Conservation (phyloP, 1,140 invertebrate species). For the Lasioglossum baleicum region DNA sequence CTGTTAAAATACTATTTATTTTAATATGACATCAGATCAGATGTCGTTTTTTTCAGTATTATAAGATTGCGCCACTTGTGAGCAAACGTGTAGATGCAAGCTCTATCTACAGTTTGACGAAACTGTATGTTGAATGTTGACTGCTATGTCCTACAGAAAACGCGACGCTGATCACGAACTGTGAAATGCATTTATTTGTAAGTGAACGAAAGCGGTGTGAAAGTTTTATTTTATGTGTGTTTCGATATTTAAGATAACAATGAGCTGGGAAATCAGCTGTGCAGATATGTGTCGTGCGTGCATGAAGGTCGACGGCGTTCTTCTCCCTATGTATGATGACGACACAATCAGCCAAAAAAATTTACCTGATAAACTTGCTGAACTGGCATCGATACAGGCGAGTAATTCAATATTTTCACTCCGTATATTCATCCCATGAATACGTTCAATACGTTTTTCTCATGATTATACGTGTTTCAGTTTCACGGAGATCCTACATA, state of each 20-base stretch:
- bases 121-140: conserved; percentile 9
- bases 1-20: too few relatives aligned
- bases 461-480: not conserved
- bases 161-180: conserved; percentile 37
- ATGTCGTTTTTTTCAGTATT: not conserved
- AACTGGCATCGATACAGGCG: conserved; percentile 73
- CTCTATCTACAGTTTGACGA: conserved; percentile 15
- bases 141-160: conserved; percentile 10
- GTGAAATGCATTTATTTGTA: conserved; percentile 41
- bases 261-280: conserved; percentile 71
- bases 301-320: conserved; percentile 71
- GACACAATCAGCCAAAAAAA: conserved; percentile 63
- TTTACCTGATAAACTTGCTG: conserved; percentile 71
- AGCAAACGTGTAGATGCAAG: not conserved
- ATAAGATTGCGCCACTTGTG: not conserved
- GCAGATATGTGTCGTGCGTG: conserved; percentile 75
- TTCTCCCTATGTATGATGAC: conserved; percentile 73
- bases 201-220: not conserved
- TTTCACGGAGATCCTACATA: not conserved
- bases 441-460: not conserved
- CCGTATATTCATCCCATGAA: not conserved
- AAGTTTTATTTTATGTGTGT: conserved; percentile 14
- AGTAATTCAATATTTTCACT: conserved; percentile 33
- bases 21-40: not conserved
- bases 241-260: conserved; percentile 43